Conservation (phyloP, 2,113 vertebrate genomes). For the Bagarius yarrelli region DNA sequence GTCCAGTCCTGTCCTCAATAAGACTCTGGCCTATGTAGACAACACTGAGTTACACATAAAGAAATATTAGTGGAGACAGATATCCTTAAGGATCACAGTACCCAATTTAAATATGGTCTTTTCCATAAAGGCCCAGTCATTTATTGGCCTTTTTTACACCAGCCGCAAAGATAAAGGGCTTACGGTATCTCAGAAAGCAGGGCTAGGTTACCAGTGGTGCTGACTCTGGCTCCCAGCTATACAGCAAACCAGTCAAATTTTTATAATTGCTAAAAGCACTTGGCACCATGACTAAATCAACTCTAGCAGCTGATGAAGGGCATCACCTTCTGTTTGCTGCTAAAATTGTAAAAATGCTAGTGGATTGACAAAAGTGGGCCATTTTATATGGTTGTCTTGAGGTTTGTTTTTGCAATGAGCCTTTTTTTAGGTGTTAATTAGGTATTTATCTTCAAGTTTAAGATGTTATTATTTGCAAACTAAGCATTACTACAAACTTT, state of each 20-base stretch:
- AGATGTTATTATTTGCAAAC: slow-evolving; percentile 29
- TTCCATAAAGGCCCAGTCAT: slow-evolving; percentile 68
- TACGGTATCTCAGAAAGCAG: slow-evolving; percentile 44
- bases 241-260: slow-evolving; percentile 61
- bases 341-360: slow-evolving; percentile 53
- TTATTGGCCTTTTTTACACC: slow-evolving; percentile 65
- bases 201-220: slow-evolving; percentile 40
- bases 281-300: slow-evolving; percentile 66
- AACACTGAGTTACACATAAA: neutral
- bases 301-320: slow-evolving; percentile 68
- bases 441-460: slow-evolving; percentile 50
- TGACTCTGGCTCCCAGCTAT: slow-evolving; percentile 51
- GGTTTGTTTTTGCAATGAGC: slow-evolving; percentile 50
- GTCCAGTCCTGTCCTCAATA: too few relatives aligned
- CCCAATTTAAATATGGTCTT: slow-evolving; percentile 59
- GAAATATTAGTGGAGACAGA: neutral
- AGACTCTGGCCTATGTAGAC: too few relatives aligned
- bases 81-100: slow-evolving; percentile 45
- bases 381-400: slow-evolving; percentile 55
- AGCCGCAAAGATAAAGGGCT: slow-evolving; percentile 26
- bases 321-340: slow-evolving; percentile 55
- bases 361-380: slow-evolving; percentile 51
- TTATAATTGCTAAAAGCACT: slow-evolving; percentile 67
- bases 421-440: slow-evolving; percentile 45
- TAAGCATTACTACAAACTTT: neutral